A percentile compares a stretch with the other conserved stretches of the same genome.
Conservation (phyloP, 2,888 invertebrate genomes). For the Meghimatium bilineatum region DNA sequence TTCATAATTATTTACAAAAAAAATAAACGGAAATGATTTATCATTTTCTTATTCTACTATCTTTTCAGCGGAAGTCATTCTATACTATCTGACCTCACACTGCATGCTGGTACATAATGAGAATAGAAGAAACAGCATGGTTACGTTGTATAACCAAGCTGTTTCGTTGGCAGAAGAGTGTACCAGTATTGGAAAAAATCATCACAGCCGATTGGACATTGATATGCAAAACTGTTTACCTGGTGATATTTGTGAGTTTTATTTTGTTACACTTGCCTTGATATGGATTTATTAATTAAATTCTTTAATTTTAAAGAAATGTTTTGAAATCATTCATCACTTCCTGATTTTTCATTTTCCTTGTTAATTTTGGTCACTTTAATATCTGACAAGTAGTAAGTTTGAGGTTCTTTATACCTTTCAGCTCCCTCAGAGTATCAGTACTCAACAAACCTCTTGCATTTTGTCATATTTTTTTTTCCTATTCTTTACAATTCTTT, state of each 20-base stretch:
- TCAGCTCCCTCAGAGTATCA: too few species aligned
- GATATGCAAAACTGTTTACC: slow-evolving; percentile 45
- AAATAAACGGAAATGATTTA: too few species aligned
- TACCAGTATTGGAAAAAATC: neutral
- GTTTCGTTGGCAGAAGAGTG: slow-evolving; percentile 54
- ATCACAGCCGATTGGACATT: slow-evolving; percentile 43
- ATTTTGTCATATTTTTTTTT: too few species aligned
- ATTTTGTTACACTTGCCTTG: neutral
- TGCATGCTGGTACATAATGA: slow-evolving; percentile 74
- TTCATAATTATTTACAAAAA: too few species aligned
- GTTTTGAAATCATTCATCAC: too few species aligned
- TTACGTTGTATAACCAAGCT: slow-evolving; percentile 68
- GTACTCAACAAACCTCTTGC: too few species aligned
- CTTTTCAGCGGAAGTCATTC: slow-evolving; percentile 72
- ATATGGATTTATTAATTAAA: neutral
- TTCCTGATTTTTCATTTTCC: too few species aligned
- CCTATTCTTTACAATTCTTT: too few species aligned
- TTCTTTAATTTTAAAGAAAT: too few species aligned
- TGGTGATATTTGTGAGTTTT: slow-evolving; percentile 39
- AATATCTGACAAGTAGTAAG: too few species aligned
- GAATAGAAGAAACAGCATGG: slow-evolving; percentile 68
- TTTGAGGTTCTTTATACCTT: too few species aligned
- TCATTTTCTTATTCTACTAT: neutral
- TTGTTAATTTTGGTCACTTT: too few species aligned
- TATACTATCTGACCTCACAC: slow-evolving; percentile 73